Base-by-base conservation (phyloP, 2,888 invertebrate genomes). In the Dicyrtoma fusca region DNA sequence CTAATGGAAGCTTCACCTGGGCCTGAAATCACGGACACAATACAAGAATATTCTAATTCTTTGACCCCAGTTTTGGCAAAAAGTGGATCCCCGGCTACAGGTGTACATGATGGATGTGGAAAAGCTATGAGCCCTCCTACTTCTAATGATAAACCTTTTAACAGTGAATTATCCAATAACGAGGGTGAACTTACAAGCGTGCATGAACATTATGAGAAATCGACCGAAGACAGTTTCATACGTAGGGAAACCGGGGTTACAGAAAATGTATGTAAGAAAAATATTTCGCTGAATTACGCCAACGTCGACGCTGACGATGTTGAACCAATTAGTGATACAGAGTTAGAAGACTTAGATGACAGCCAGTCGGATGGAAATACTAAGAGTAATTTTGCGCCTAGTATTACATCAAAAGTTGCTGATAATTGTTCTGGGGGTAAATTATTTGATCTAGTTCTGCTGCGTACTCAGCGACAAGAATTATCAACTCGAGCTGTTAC, bases 301-400 rank as follows among this genome's bases (percentile, higher is more conserved):
- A 34, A 34, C 34, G 8, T 34, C 8, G 61, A 13, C n/a, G 44
- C 13, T 4, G 17, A 13, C 21, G 63, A 63, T 23, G 19, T 21
- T 19, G 63, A 63, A 47, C 23, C 63, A 6, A 63, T 63, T 25
- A 45, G 63, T 23, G 47, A 63, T 63, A 63, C 45, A 47, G 47
- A 63, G 23, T 63, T 47, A 47, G 47, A 63, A 45, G 63, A 63
- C 63, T 4, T n/a, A 11, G 49, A 49, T 11, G 49, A 49, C 49
- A 3, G 5, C 49, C 14, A 49, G 4, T 34, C 8, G 34, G 17
- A 11, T 49, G 17, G 13, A 49, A 49, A 49, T 49, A 44, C n/a
- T n/a, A 44, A 8, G 17, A 17, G 17, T 49, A 17, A 11, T 49
- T 49, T 13, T 14, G 45, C 8, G 45, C 8, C 8, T 11, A 8